Conservation (phyloP, 2,797 vertebrate species). For the Microtus agrestis region DNA sequence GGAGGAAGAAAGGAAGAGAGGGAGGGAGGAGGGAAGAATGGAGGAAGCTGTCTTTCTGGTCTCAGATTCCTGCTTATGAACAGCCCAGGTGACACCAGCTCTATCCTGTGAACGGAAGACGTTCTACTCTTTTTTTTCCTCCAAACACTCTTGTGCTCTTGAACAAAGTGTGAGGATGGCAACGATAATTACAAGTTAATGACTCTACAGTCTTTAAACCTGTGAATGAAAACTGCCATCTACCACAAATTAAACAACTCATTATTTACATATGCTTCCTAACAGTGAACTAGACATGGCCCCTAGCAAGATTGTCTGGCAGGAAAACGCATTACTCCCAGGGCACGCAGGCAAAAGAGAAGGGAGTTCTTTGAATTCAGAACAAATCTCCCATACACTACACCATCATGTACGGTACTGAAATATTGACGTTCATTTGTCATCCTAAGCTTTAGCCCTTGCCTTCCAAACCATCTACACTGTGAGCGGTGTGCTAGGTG, state of each 20-base stretch:
- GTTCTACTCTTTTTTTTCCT: neutral
- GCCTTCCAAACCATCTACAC: neutral
- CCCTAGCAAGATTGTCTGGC: neutral
- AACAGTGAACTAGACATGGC: neutral
- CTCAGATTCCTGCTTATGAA: neutral
- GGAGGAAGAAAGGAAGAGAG: too few species aligned
- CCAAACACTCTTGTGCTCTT: neutral
- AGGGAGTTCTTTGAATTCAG: neutral
- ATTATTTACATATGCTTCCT: constrained; percentile 39
- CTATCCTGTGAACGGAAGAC: neutral
- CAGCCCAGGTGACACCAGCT: neutral
- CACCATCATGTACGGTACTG: rapidly evolving
- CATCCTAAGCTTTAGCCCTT: neutral
- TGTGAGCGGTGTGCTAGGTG: neutral
- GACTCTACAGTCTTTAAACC: constrained; percentile 35
- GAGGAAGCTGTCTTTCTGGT: neutral
- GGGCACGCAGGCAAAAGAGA: neutral
- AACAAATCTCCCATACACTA: neutral
- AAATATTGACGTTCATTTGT: neutral
- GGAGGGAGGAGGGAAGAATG: neutral
- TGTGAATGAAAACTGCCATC: constrained; percentile 41
- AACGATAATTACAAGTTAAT: constrained; percentile 58
- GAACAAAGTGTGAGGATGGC: neutral
- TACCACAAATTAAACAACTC: constrained; percentile 33
- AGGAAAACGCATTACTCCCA: neutral